Base-by-base conservation (phyloP, 2,888 invertebrate genomes). In the Epirrhoe alternata region DNA sequence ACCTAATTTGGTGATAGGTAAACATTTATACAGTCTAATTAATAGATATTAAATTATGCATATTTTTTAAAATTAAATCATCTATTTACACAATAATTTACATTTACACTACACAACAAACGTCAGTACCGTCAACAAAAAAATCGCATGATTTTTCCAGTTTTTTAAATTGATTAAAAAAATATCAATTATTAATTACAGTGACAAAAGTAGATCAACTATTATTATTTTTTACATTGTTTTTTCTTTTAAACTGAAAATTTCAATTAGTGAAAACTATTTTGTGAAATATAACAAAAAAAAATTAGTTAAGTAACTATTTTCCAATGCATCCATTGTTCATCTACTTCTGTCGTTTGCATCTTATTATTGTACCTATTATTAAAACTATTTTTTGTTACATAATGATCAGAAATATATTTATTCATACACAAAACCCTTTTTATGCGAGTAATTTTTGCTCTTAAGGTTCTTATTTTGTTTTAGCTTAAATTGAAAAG, bases 61-160 rank as follows among this genome's bases (percentile, higher is more conserved):
- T 68, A 72, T 68, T 65, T 71, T 69, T 71, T 47, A 47, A 68
- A 68, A 56, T 56, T 71, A 65, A 66, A 59, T 57, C 69, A 76
- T 78, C 38, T 82, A 84, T 85, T 80, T 84, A 84, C 85, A 84
- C 68, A 77, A 79, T 82, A 82, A 86, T 84, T 81, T 86, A 86
- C 84, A 85, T 58, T 62, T 67, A 55, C 63, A 67, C 66, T 67
- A 69, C 51, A 47, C 59, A 68, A 33, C 30, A 59, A 55, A 63
- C 45, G 47, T 66, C 58, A 67, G 73, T 74, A 77, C 74, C 66
- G 75, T 75, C 59, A 68, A 60, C 59, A 59, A 62, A 62, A 58
- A 54, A 59, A 33, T 54, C 30, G 3, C 12, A 56, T 52, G 12
- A 16, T 6, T 16, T 35, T 47, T 5, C 33, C 6, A 0, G 5